These are phyloP conservation scores for Amphiprion percula DNA, from an alignment of 2,113 vertebrate species.

Conservation along the genomic window DNA sequence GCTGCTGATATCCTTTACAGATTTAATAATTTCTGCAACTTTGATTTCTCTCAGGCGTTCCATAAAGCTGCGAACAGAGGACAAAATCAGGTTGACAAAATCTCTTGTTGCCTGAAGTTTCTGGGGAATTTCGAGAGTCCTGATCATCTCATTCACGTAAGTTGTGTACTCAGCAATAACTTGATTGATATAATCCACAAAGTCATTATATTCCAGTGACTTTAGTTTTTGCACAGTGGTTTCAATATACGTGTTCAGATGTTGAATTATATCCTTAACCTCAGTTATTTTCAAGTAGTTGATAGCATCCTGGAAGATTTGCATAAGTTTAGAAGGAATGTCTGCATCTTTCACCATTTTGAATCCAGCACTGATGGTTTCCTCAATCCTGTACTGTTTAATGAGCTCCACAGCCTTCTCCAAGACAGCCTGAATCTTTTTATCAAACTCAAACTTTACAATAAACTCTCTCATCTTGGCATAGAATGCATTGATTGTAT, in stretches of 20 bases:
- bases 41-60: conserved; percentile 83
- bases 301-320: conserved; percentile 75
- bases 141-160: conserved; percentile 84
- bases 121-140: conserved; percentile 85
- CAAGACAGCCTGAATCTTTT: conserved; percentile 83
- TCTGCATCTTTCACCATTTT: conserved; percentile 79
- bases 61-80: conserved; percentile 58
- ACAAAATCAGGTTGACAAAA: conserved; percentile 78
- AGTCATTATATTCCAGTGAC: conserved; percentile 89
- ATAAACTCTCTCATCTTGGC: conserved; percentile 80
- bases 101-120: conserved; percentile 85
- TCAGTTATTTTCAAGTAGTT: conserved; percentile 84
- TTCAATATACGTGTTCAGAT: conserved; percentile 86
- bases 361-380: conserved; percentile 81
- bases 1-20: conserved; percentile 80
- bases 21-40: conserved; percentile 81
- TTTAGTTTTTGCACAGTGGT: conserved; percentile 78
- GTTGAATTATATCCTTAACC: conserved; percentile 83
- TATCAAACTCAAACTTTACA: conserved; percentile 85
- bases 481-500: conserved; percentile 82
- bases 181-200: conserved; percentile 86
- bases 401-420: conserved; percentile 85
- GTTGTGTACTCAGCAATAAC: conserved; percentile 77
- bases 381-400: conserved; percentile 85
- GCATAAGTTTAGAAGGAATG: conserved; percentile 75